A percentile compares a stretch with the other conserved stretches of the same genome.
phyloP scores from a whole-genome alignment of 2,113 vertebrate species.

The Bubalus kerabau region DNA sequence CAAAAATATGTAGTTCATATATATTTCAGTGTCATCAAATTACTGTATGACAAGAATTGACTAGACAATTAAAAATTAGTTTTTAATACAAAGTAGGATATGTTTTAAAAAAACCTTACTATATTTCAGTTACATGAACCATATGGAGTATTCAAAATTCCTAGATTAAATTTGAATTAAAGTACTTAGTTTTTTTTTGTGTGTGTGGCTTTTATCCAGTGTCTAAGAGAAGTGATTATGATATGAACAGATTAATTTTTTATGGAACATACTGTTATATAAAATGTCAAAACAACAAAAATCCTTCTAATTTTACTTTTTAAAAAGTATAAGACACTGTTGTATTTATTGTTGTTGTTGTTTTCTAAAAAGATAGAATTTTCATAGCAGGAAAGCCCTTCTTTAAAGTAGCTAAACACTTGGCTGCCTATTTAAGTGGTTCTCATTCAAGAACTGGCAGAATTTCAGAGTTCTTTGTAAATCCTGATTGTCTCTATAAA shows the following conservation, averaged over 20 bases:
- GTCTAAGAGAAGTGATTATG: neutral
- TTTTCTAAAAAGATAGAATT: neutral
- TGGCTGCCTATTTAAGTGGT: neutral
- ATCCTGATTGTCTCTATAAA: neutral
- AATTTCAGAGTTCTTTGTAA: neutral
- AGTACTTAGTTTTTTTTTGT: neutral
- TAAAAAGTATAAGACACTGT: neutral
- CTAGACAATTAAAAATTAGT: neutral
- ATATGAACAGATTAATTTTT: neutral
- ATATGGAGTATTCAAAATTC: neutral
- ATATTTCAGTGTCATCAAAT: neutral
- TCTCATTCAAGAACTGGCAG: neutral
- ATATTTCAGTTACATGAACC: neutral
- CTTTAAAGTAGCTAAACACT: neutral
- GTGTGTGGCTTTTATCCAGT: neutral
- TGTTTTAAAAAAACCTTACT: neutral
- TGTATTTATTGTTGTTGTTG: neutral
- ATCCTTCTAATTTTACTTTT: neutral
- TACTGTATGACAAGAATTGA: neutral
- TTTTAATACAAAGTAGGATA: neutral
- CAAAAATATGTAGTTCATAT: neutral
- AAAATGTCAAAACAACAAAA: neutral
- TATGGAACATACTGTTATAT: neutral
- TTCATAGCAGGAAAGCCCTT: neutral
- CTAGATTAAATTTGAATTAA: neutral